phyloP scores from a whole-genome alignment of 2,888 invertebrate genomes.

The Argyresthia albistria region DNA sequence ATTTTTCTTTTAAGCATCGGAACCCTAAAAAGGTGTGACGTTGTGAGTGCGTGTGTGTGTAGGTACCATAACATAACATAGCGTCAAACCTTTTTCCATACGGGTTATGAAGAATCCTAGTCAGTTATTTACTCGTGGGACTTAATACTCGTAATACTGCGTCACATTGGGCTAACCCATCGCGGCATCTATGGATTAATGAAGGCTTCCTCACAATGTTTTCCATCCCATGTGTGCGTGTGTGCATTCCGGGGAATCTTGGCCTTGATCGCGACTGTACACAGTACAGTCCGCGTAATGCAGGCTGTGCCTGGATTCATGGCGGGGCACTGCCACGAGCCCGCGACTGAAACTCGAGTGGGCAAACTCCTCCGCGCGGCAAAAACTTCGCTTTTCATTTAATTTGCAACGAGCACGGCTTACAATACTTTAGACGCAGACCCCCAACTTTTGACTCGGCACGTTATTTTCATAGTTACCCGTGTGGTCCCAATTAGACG shows the following conservation, averaged over 20 bases:
- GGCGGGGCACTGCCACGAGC: conserved; percentile 19
- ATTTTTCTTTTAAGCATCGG: too few relatives aligned
- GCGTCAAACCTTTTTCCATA: too few relatives aligned
- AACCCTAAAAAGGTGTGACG: too few relatives aligned
- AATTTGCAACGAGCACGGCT: conserved; percentile 67
- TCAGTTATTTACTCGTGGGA: too few relatives aligned
- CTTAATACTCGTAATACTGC: too few relatives aligned
- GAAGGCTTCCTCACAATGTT: too few relatives aligned
- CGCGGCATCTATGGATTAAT: too few relatives aligned
- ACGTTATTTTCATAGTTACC: conserved; percentile 57
- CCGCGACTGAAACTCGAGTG: conserved; percentile 50
- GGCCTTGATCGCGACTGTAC: background rate
- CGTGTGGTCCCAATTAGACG: conserved; percentile 12
- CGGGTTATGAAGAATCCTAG: too few relatives aligned
- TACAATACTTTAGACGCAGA: conserved; percentile 61
- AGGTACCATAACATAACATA: too few relatives aligned
- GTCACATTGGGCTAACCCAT: too few relatives aligned
- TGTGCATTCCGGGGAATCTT: background rate
- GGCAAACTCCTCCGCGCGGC: conserved; percentile 55
- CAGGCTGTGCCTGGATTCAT: background rate
- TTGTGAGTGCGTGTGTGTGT: too few relatives aligned
- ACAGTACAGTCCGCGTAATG: background rate
- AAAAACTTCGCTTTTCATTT: conserved; percentile 67
- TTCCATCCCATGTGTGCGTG: too few relatives aligned
- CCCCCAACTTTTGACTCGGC: conserved; percentile 53